Evolutionary conservation across 1,140 invertebrate genomes (phyloP), one percentile per base, ranked within the genome.

Genomic region (Gryon sp.): DNA sequence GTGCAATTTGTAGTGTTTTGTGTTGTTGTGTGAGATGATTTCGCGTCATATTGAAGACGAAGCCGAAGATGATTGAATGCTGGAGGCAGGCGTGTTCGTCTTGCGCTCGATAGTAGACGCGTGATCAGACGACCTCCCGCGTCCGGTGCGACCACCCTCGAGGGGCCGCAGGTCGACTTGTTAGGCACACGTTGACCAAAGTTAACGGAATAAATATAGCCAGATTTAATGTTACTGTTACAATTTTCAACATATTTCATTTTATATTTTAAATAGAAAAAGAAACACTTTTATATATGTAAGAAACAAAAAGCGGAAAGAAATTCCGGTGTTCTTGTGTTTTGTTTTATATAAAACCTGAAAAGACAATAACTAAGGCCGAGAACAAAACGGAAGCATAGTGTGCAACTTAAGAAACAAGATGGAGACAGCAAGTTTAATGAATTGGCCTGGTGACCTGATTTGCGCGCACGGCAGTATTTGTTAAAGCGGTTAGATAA

Each of bases 131-230:
- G 84, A 85, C 84, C 84, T 84, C 84, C 83, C 80, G 82, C 70
- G 82, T 78, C 80, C 65, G 11, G 36, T 20, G 52, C 82, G 84
- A 85, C 84, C 84, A 84, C 84, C 83, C 82, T 85, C 82, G 79
- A 83, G 81, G 79, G 83, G 83, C 78, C 84, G 83, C 68, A 80
- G 83, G 84, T 85, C 82, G 82, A 83, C 82, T 84, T 84, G 84
- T 85, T 83, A 82, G 81, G 77, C 81, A 80, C 82, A 81, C 82
- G 79, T 78, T 75, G 82, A 74, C 70, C 76, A 69, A 62, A 66
- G 46, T 60, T 72, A 78, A 28, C 53, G 0, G 11, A 12, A 34
- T 12, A 28, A 28, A 28, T 3, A n/a, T n/a, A n/a, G n/a, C n/a
- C n/a, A n/a, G n/a, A n/a, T n/a, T n/a, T n/a, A n/a, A n/a, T n/a